Evolutionary conservation across 2,797 vertebrate genomes (phyloP).

Genomic region (Ciconia nigra): DNA sequence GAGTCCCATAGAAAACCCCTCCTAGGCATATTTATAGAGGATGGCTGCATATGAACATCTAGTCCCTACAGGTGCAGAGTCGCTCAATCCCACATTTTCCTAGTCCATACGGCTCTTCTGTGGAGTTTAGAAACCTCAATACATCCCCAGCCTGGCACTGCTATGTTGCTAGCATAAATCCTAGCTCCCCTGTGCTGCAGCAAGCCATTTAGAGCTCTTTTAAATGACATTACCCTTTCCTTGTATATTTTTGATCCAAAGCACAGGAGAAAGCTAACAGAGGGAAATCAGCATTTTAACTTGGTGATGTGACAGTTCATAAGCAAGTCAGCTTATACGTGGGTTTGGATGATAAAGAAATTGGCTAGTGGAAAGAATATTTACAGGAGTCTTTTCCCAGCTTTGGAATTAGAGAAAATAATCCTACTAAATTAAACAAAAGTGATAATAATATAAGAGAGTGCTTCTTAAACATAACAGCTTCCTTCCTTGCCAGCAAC

Average conservation of each 20-base stretch:
- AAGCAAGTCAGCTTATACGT: slow-evolving; percentile 35
- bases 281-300: slow-evolving; percentile 47
- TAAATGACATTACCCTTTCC: slow-evolving; percentile 27
- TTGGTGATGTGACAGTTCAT: slow-evolving; percentile 33
- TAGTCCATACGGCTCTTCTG: neutral
- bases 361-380: slow-evolving; percentile 61
- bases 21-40: neutral
- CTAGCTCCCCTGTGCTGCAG: neutral
- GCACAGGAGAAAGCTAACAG: slow-evolving; percentile 31
- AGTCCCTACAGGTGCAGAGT: neutral
- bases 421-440: slow-evolving; percentile 68
- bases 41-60: neutral
- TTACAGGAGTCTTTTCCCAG: slow-evolving; percentile 50
- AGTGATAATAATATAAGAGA: slow-evolving; percentile 50
- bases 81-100: neutral
- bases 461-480: slow-evolving; percentile 34
- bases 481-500: slow-evolving; percentile 54
- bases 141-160: neutral
- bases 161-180: neutral
- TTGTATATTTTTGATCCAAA: slow-evolving; percentile 37
- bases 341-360: slow-evolving; percentile 25
- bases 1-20: neutral
- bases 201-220: slow-evolving; percentile 9
- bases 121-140: neutral
- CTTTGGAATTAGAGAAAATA: slow-evolving; percentile 60